phyloP scores from a whole-genome alignment of 2,113 vertebrate species.

The Paraplagusia blochii region DNA sequence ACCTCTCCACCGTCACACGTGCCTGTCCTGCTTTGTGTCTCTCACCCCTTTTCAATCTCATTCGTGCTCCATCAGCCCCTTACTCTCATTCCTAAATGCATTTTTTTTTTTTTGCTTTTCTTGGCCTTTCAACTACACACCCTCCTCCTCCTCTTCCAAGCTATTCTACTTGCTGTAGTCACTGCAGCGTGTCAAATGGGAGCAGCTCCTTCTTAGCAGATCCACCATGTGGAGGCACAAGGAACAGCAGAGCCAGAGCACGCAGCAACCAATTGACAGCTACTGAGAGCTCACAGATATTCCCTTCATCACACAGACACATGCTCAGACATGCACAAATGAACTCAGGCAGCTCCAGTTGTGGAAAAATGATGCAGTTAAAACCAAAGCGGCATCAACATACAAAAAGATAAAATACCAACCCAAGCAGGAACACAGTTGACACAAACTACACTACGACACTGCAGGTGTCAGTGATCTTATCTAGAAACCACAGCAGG shows the following conservation, averaged over 20 bases:
- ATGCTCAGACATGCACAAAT: background rate
- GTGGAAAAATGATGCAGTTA: constrained; percentile 16
- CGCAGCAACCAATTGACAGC: constrained; percentile 37
- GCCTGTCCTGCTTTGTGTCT: constrained; percentile 15
- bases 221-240: constrained; percentile 51
- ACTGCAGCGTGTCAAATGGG: constrained; percentile 70
- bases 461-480: constrained; percentile 24
- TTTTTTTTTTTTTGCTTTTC: constrained; percentile 19
- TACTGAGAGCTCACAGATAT: constrained; percentile 21
- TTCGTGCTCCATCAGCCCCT: constrained; percentile 19
- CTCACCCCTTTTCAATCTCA: constrained; percentile 14
- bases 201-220: constrained; percentile 58
- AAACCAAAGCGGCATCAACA: background rate
- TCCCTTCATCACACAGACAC: background rate
- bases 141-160: constrained; percentile 9
- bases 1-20: constrained; percentile 21
- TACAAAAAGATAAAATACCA: constrained; percentile 9
- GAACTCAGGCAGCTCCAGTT: background rate
- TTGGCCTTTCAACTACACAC: constrained; percentile 10
- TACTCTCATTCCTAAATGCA: constrained; percentile 8
- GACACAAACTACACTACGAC: constrained; percentile 32
- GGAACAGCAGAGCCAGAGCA: constrained; percentile 34
- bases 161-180: constrained; percentile 42
- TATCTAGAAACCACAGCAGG: constrained; percentile 25
- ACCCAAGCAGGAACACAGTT: constrained; percentile 24